phyloP scores from a whole-genome alignment of 2,888 invertebrate genomes.

The Synanthedon vespiformis region DNA sequence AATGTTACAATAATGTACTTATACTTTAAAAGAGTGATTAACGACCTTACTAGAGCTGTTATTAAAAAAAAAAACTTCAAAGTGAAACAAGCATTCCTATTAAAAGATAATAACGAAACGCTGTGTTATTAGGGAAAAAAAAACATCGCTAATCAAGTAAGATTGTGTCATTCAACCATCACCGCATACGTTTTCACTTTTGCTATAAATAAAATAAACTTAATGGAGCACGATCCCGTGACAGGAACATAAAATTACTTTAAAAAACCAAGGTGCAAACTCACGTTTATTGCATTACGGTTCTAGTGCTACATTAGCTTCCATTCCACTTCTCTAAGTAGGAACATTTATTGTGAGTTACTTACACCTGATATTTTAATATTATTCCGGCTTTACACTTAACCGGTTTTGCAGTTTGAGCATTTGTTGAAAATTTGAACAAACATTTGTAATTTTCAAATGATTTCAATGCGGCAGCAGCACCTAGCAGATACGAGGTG shows the following conservation, averaged over 20 bases:
- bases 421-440: no score
- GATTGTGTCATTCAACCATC: conserved; percentile 31
- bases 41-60: no score
- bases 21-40: no score
- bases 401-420: no score
- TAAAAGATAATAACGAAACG: no score
- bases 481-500: no score
- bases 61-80: no score
- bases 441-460: no score
- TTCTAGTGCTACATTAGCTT: conserved; percentile 41
- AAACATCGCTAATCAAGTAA: conserved; percentile 2
- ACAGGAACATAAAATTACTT: conserved; percentile 42
- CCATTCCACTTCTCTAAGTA: conserved; percentile 7
- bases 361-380: neutral
- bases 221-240: conserved; percentile 24
- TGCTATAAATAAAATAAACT: conserved; percentile 49
- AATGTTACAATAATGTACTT: no score
- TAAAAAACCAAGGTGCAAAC: conserved; percentile 39
- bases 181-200: conserved; percentile 51
- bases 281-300: conserved; percentile 36
- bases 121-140: neutral
- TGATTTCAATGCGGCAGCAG: no score
- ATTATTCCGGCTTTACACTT: no score
- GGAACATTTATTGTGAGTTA: neutral
- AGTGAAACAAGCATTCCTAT: no score